Evolutionary conservation across 2,113 vertebrate genomes (phyloP).

Genomic region (Enhydra lutris): DNA sequence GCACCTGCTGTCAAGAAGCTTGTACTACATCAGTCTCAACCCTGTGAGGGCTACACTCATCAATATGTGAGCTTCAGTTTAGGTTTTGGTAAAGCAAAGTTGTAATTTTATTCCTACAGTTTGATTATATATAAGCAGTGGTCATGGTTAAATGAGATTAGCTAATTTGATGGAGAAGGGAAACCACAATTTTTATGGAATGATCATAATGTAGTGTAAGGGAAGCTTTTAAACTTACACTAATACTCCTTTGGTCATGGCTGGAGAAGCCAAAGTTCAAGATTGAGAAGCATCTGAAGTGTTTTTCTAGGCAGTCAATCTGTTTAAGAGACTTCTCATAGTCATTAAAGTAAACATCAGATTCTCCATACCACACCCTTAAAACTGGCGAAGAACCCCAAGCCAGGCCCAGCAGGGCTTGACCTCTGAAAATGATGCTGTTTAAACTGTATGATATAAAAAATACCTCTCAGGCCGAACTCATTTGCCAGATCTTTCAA

Average conservation of each 20-base stretch:
- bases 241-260: conserved; percentile 65
- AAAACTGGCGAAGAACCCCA: conserved; percentile 41
- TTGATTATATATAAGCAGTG: conserved; percentile 29
- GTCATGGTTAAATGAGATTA: conserved; percentile 67
- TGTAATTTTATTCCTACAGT: conserved; percentile 13
- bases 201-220: neutral
- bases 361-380: conserved; percentile 68
- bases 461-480: conserved; percentile 8
- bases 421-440: conserved; percentile 56
- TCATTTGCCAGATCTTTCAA: conserved; percentile 53
- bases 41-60: neutral
- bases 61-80: neutral
- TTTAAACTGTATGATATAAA: conserved; percentile 24
- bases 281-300: conserved; percentile 58
- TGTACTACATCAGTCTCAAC: neutral
- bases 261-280: conserved; percentile 58
- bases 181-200: conserved; percentile 66
- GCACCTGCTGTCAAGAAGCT: neutral
- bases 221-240: conserved; percentile 55
- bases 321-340: conserved; percentile 66
- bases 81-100: neutral
- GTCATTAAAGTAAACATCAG: conserved; percentile 68
- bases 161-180: conserved; percentile 63
- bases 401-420: conserved; percentile 14
- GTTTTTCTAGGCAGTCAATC: conserved; percentile 75